phyloP scores from a whole-genome alignment of 1,140 invertebrate genomes.

The Wasmannia auropunctata region DNA sequence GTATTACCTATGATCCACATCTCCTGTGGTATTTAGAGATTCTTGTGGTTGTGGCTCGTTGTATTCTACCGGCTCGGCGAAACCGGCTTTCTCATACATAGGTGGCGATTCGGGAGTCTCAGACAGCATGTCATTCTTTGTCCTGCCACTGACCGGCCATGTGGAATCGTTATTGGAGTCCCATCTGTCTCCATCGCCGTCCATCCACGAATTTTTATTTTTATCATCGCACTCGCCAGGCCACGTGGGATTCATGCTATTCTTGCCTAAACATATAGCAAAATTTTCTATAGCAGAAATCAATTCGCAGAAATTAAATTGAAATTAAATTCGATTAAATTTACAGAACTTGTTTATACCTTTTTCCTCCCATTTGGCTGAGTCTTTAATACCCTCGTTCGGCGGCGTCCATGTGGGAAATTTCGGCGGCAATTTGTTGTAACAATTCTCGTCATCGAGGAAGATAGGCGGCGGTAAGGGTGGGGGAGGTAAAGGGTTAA shows the following conservation, averaged over 20 bases:
- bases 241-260: constrained; percentile 81
- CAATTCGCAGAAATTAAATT: not conserved
- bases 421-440: constrained; percentile 85
- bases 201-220: constrained; percentile 78
- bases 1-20: constrained; percentile 87
- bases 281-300: constrained; percentile 53
- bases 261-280: constrained; percentile 75
- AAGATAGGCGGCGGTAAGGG: constrained; percentile 87
- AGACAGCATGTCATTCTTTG: constrained; percentile 75
- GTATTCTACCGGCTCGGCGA: constrained; percentile 86
- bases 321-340: not conserved
- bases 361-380: constrained; percentile 81
- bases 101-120: constrained; percentile 89
- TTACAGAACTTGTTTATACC: constrained; percentile 64
- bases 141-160: constrained; percentile 76
- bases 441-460: constrained; percentile 83
- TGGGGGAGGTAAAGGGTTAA: constrained; percentile 86
- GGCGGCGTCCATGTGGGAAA: constrained; percentile 84
- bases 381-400: constrained; percentile 78
- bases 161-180: constrained; percentile 76
- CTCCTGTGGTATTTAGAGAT: constrained; percentile 83
- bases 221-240: constrained; percentile 77
- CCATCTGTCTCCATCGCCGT: constrained; percentile 80
- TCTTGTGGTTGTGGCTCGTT: constrained; percentile 84
- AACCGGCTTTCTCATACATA: constrained; percentile 87